Conservation (phyloP, 1,140 invertebrate genomes). For the Drosophila gunungcola region DNA sequence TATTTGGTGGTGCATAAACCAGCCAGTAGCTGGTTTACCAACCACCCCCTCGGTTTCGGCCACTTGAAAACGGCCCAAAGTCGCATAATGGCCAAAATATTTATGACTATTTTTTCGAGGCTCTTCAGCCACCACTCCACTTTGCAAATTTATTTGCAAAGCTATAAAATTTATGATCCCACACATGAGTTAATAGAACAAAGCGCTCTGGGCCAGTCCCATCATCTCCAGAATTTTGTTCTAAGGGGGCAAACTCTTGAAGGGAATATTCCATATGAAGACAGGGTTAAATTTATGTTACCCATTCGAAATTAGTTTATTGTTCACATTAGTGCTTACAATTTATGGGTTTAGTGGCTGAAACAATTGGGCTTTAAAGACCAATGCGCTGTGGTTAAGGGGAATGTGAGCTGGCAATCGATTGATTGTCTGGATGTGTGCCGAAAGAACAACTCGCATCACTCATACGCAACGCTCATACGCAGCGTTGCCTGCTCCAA, state of each 20-base stretch:
- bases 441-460: slow-evolving; percentile 17
- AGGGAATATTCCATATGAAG: neutral
- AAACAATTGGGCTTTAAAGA: slow-evolving; percentile 36
- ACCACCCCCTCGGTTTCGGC: slow-evolving; percentile 20
- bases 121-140: slow-evolving; percentile 7
- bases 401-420: slow-evolving; percentile 12
- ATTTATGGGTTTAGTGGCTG: slow-evolving; percentile 23
- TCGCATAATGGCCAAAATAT: slow-evolving; percentile 76
- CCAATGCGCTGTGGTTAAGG: neutral
- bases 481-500: slow-evolving; percentile 39
- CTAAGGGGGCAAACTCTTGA: neutral
- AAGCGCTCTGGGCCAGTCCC: slow-evolving; percentile 32
- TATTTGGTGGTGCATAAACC: slow-evolving; percentile 57
- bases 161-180: slow-evolving; percentile 76
- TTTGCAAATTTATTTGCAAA: slow-evolving; percentile 66
- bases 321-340: slow-evolving; percentile 57
- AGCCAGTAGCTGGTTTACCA: neutral
- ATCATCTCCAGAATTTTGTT: slow-evolving; percentile 16
- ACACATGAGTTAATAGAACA: slow-evolving; percentile 79
- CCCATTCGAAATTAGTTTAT: slow-evolving; percentile 73
- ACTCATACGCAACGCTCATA: slow-evolving; percentile 65
- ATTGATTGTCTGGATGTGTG: slow-evolving; percentile 25
- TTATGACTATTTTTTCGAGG: slow-evolving; percentile 66
- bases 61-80: slow-evolving; percentile 61
- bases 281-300: slow-evolving; percentile 59